Base-by-base conservation (phyloP, 2,888 invertebrate genomes). In the Tipula vernalis region DNA sequence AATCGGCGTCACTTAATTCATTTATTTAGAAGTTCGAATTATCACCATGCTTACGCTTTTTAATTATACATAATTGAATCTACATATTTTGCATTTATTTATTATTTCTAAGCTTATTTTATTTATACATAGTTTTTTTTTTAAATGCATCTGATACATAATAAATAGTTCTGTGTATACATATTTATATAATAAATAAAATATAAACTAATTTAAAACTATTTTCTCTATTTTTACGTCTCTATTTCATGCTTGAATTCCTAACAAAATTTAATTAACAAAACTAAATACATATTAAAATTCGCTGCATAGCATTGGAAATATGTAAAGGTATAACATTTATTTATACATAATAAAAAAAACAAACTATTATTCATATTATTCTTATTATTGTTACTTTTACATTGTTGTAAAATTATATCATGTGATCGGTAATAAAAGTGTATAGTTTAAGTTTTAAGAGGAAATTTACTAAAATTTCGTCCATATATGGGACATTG, bases 241-340 rank as follows among this genome's bases (percentile, higher is more conserved):
- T 71, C 71, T 10, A 28, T 71, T 71, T 71, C 71, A 71, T 71
- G 71, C 71, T 71, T 71, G 71, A 71, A 71, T 28, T 71, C 18
- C 71, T 71, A 71, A 71, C 28, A 71, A 71, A 71, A 71, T 71
- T 71, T 71, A 15, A 71, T 71, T 71, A 86, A 36, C 36, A 51
- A 86, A 36, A 86, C 8, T 57, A 10, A 57, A 51, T 28, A n/a
- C n/a, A n/a, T n/a, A 39, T 47, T 86, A 86, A 91, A 93, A 71
- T 28, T 12, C 28, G 71, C 28, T 71, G 28, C 28, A 28, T 28
- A 96, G 95, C 95, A 96, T 92, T 96, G 95, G 95, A 95, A 95
- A 92, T 95, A 95, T 92, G 93, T 95, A 90, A 95, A 96, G 95
- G 95, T 96, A 93, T 71, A 71, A 71, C 2, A 10, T 71, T 71